Evolutionary conservation across 23 tunicate genomes (phyloP).

Genomic region (Halocynthia roretzi): DNA sequence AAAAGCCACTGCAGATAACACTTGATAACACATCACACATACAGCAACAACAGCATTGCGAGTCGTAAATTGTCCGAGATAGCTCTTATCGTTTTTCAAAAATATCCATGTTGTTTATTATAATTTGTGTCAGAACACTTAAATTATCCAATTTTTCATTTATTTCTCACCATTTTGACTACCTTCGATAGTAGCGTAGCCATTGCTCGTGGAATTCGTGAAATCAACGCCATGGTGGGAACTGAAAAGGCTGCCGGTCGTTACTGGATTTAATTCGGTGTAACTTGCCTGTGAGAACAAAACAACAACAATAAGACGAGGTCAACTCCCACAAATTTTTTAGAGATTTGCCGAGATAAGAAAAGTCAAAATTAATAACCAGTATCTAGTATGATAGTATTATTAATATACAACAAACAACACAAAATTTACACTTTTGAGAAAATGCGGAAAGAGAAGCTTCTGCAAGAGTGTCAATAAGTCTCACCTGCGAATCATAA

Average conservation of each 20-base stretch:
- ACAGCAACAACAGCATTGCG: too few relatives aligned
- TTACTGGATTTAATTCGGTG: conserved; percentile 22
- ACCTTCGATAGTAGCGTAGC: conserved; percentile 3
- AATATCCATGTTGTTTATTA: too few relatives aligned
- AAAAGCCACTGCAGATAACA: too few relatives aligned
- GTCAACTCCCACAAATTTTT: not conserved
- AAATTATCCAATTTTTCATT: not conserved
- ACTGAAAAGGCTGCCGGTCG: conserved; percentile 3
- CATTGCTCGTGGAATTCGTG: not conserved
- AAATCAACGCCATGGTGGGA: not conserved
- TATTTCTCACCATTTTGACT: conserved; percentile 6
- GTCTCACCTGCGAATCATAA: conserved; percentile 17
- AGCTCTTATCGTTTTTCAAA: too few relatives aligned
- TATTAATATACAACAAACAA: not conserved
- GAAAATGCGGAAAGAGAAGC: not conserved
- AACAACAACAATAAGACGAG: not conserved
- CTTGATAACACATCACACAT: too few relatives aligned
- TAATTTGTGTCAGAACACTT: not conserved
- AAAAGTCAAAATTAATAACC: conserved; percentile 1
- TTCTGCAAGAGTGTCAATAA: not conserved
- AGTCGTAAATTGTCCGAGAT: too few relatives aligned
- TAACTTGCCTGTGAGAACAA: conserved; percentile 9
- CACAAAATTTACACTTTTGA: not conserved
- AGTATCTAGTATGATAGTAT: not conserved
- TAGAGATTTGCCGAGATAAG: not conserved